Evolutionary conservation across 2,888 invertebrate genomes (phyloP).

Genomic region (Protophormia terraenovae): DNA sequence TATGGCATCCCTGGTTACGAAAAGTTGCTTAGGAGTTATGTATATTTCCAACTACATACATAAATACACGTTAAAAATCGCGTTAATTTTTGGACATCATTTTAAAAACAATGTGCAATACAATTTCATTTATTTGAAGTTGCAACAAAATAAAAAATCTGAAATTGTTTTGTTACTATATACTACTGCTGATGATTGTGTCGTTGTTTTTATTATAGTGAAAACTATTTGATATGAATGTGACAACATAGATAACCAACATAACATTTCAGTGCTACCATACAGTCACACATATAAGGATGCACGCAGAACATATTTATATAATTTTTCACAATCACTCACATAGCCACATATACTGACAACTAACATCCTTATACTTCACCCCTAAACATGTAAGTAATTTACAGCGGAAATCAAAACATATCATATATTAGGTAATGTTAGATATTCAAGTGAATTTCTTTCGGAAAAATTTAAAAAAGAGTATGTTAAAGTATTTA

Average conservation of each 20-base stretch:
- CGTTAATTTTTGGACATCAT: neutral
- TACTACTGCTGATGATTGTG: neutral
- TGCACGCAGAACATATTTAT: neutral
- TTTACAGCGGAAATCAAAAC: neutral
- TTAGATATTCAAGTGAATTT: no score
- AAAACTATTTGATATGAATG: conserved; percentile 27
- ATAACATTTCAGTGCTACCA: neutral
- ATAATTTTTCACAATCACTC: conserved; percentile 4
- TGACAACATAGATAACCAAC: conserved; percentile 29
- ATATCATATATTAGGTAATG: no score
- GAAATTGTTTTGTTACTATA: neutral
- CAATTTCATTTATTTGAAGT: neutral
- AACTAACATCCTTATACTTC: neutral
- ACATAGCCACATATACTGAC: neutral
- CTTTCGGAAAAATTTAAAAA: no score
- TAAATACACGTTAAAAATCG: neutral
- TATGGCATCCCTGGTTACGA: no score
- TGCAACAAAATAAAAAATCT: neutral
- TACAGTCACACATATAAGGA: neutral
- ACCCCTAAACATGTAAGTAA: neutral
- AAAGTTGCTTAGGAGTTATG: no score
- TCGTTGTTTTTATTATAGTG: neutral
- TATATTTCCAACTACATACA: no score
- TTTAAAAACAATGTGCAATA: neutral
- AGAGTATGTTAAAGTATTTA: no score